These are phyloP conservation scores for Clanis bilineata DNA, from an alignment of 2,888 invertebrate species.

Conservation along the genomic window DNA sequence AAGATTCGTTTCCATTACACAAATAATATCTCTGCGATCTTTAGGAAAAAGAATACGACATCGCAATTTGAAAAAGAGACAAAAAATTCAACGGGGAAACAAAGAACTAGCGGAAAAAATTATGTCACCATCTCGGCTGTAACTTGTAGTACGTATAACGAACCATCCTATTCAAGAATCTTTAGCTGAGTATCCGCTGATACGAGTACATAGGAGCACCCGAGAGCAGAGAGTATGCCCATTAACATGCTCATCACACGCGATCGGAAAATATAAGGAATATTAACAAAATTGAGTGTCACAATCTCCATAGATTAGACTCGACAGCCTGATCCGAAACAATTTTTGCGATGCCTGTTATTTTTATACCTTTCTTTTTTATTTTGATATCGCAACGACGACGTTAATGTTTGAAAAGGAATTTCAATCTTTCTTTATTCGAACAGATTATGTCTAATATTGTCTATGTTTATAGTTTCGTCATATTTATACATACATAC, in stretches of 20 bases:
- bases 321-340: not conserved
- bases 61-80: conserved; percentile 1
- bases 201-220: too few relatives aligned
- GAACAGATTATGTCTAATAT: too few relatives aligned
- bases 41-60: conserved; percentile 9
- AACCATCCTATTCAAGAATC: not conserved
- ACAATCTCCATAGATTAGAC: not conserved
- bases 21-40: conserved; percentile 9
- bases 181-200: not conserved
- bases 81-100: not conserved
- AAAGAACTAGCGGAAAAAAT: conserved; percentile 2
- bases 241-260: conserved; percentile 4
- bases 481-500: too few relatives aligned
- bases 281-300: conserved; percentile 1
- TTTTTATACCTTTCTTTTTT: not conserved
- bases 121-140: conserved; percentile 3
- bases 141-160: too few relatives aligned
- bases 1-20: conserved; percentile 11
- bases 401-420: not conserved
- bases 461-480: too few relatives aligned
- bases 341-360: not conserved
- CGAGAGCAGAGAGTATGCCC: too few relatives aligned
- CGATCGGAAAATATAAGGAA: not conserved
- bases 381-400: not conserved
- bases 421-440: too few relatives aligned